Conservation (phyloP, 2,797 vertebrate genomes). For the Sandelia bainsii region DNA sequence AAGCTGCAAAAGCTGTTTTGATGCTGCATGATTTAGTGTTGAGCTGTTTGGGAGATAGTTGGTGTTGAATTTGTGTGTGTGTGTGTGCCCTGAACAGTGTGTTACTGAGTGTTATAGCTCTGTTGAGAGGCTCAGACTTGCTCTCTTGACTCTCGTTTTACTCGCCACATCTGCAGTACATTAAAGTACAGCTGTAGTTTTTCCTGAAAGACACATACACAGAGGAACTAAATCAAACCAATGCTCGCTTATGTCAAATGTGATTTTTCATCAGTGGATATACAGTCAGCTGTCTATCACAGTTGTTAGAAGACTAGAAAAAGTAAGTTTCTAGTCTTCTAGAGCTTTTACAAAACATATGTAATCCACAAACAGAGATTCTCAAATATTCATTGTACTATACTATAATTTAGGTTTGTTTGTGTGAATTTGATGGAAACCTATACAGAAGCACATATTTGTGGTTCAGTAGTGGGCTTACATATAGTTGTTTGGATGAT, state of each 20-base stretch:
- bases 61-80: constrained; percentile 18
- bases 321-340: too few species aligned
- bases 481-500: too few species aligned
- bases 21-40: constrained; percentile 47
- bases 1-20: constrained; percentile 35
- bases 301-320: constrained; percentile 10
- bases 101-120: constrained; percentile 54
- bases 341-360: background rate
- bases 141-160: constrained; percentile 40
- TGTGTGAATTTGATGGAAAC: too few species aligned
- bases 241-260: constrained; percentile 83
- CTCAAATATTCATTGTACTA: too few species aligned
- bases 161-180: constrained; percentile 86
- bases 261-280: constrained; percentile 80
- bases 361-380: background rate
- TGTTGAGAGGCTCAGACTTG: constrained; percentile 51
- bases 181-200: constrained; percentile 87
- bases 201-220: constrained; percentile 71
- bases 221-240: constrained; percentile 85
- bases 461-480: too few species aligned
- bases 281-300: constrained; percentile 73
- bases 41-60: constrained; percentile 21
- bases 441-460: too few species aligned
- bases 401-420: too few species aligned
- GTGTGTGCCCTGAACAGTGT: constrained; percentile 12